Conservation (phyloP, 2,797 vertebrate species). For the Coendou prehensilis region DNA sequence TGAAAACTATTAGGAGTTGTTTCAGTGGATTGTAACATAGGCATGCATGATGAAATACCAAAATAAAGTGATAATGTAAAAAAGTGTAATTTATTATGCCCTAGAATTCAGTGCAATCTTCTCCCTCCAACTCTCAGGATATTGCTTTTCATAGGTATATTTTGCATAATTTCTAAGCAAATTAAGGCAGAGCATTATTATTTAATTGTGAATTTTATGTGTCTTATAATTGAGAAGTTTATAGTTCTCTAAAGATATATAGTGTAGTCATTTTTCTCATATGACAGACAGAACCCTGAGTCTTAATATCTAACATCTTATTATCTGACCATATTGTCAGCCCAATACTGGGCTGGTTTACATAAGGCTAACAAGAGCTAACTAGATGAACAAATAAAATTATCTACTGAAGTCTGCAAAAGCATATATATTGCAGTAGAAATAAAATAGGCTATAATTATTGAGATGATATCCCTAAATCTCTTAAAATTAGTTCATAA, state of each 20-base stretch:
- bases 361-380: slow-evolving; percentile 57
- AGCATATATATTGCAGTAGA: slow-evolving; percentile 7
- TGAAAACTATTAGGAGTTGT: slow-evolving; percentile 33
- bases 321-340: slow-evolving; percentile 1
- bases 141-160: slow-evolving; percentile 25
- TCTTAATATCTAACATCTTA: background rate
- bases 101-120: background rate
- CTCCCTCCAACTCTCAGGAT: background rate
- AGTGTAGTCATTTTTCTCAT: slow-evolving; percentile 21
- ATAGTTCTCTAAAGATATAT: background rate
- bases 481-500: slow-evolving; percentile 71
- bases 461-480: slow-evolving; percentile 30
- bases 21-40: background rate
- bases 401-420: slow-evolving; percentile 29
- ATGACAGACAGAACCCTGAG: background rate
- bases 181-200: slow-evolving; percentile 8
- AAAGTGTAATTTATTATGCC: background rate
- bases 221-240: background rate
- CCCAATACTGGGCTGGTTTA: background rate
- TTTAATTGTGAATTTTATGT: slow-evolving; percentile 7
- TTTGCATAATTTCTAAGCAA: slow-evolving; percentile 60
- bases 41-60: background rate
- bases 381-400: slow-evolving; percentile 46
- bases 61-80: slow-evolving; percentile 31
- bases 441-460: slow-evolving; percentile 63